Evolutionary conservation across 2,888 invertebrate species (phyloP), one percentile per base, ranked within the genome.

Genomic region (Orthosia gracilis): DNA sequence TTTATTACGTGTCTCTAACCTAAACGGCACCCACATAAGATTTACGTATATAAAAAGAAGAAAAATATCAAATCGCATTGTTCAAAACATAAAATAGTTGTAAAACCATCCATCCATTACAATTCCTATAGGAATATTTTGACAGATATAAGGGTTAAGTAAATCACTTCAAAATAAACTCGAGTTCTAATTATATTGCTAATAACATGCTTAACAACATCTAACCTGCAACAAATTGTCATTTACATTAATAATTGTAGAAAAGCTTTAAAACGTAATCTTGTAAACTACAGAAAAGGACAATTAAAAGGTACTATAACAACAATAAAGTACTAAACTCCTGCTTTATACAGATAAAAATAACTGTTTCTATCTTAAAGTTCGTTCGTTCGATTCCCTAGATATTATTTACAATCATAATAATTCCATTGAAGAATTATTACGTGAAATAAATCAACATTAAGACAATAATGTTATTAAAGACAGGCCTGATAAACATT

Each of bases 321-420:
- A 76, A 76, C 31, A 83, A 73, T 80, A 64, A 69, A 74, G 70
- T 71, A 73, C 45, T 69, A 74, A 68, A 68, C 49, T 69, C 65
- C 55, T 68, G 78, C n/a, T 80, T 80, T 87, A 78, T 80, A 87
- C 85, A 87, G 68, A 84, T 62, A 62, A 55, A 59, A 52, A 47
- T 47, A 78, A 78, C 26, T 73, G 72, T 72, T 61, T 31, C 40
- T 73, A 72, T 69, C 26, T 57, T 70, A 47, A 75, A 55, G 68
- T 85, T 88, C 88, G 88, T 85, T 88, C 89, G 87, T 79, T 85
- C 82, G 83, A 73, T 45, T 82, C n/a, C 59, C 66, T 57, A 77
- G 72, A 76, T 79, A 69, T 64, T 86, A 87, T 88, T 87, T 87
- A 88, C 87, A 86, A 73, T 62, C 87, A 83, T 70, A 85, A 67